Percentiles rank a stretch among this genome's conserved stretches.
Evolutionary conservation across 2,888 invertebrate genomes (phyloP).

Genomic region (Podabrus alpinus): DNA sequence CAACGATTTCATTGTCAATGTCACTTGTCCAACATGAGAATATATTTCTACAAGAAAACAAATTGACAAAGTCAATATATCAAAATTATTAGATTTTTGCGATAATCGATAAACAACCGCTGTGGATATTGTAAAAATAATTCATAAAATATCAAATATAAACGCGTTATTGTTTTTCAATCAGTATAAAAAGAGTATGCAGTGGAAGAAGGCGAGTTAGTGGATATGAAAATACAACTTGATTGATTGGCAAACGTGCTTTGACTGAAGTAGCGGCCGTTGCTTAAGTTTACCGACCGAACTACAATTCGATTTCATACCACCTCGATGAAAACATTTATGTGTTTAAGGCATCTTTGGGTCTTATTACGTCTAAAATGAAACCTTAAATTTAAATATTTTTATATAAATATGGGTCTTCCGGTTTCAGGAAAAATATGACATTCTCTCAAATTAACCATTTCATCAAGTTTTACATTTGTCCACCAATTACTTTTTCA

Average conservation of each 20-base stretch:
- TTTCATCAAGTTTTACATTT: not conserved
- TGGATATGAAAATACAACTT: slow-evolving; percentile 53
- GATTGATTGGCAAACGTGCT: slow-evolving; percentile 53
- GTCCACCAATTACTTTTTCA: not conserved
- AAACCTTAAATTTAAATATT: not conserved
- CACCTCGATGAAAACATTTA: not conserved
- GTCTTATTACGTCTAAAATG: not conserved
- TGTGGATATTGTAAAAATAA: slow-evolving; percentile 49
- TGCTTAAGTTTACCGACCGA: slow-evolving; percentile 12
- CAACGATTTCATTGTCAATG: not conserved
- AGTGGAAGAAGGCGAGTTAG: slow-evolving; percentile 50
- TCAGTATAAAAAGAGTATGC: slow-evolving; percentile 51
- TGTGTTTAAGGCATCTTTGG: not conserved
- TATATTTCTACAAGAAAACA: not conserved
- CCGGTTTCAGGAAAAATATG: not conserved
- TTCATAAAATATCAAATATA: slow-evolving; percentile 52
- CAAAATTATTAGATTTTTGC: slow-evolving; percentile 21
- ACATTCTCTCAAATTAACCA: not conserved
- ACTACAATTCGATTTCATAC: not conserved
- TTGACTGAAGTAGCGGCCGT: slow-evolving; percentile 45
- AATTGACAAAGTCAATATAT: slow-evolving; percentile 14
- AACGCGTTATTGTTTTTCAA: slow-evolving; percentile 54
- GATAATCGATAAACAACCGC: slow-evolving; percentile 42
- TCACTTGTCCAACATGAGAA: not conserved
- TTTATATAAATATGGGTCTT: not conserved